Percentiles rank a stretch among this genome's conserved stretches.
These are phyloP conservation scores for Hybos culiciformis DNA, from an alignment of 2,888 invertebrate genomes.

Conservation along the genomic window DNA sequence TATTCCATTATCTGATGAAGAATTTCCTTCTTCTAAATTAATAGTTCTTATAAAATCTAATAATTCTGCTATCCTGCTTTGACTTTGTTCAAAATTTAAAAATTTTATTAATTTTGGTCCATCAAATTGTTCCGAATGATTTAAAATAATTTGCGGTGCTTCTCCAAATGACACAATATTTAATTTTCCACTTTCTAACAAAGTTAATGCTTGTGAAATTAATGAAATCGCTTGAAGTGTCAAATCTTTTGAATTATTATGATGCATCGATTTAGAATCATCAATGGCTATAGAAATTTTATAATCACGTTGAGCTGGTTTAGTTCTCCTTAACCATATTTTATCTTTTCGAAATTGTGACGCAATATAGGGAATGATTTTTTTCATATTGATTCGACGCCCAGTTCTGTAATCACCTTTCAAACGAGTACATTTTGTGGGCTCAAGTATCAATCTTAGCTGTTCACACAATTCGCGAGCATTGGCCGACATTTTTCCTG, in stretches of 20 bases:
- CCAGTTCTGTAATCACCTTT: slow-evolving; percentile 96
- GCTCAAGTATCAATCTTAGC: slow-evolving; percentile 84
- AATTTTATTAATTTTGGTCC: slow-evolving; percentile 70
- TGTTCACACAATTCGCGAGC: slow-evolving; percentile 87
- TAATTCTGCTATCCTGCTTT: slow-evolving; percentile 73
- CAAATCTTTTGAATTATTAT: slow-evolving; percentile 75
- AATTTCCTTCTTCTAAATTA: slow-evolving; percentile 38
- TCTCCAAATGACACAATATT: slow-evolving; percentile 88
- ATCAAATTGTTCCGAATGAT: slow-evolving; percentile 67
- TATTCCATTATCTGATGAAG: slow-evolving; percentile 32
- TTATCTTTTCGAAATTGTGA: slow-evolving; percentile 98
- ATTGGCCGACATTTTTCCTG: slow-evolving; percentile 37
- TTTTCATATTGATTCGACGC: slow-evolving; percentile 94
- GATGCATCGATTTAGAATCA: slow-evolving; percentile 85
- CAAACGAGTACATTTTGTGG: slow-evolving; percentile 80
- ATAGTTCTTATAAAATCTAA: slow-evolving; percentile 64
- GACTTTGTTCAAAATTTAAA: slow-evolving; percentile 77
- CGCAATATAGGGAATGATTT: slow-evolving; percentile 94
- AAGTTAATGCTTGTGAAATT: slow-evolving; percentile 74
- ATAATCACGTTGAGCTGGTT: slow-evolving; percentile 90
- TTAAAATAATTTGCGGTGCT: slow-evolving; percentile 69
- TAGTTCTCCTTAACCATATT: slow-evolving; percentile 93
- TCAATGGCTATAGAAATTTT: slow-evolving; percentile 94
- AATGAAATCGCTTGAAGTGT: slow-evolving; percentile 92
- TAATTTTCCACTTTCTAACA: slow-evolving; percentile 88